These are phyloP conservation scores for Hemiscyllium ocellatum DNA, from an alignment of 2,113 vertebrate genomes.

Conservation along the genomic window DNA sequence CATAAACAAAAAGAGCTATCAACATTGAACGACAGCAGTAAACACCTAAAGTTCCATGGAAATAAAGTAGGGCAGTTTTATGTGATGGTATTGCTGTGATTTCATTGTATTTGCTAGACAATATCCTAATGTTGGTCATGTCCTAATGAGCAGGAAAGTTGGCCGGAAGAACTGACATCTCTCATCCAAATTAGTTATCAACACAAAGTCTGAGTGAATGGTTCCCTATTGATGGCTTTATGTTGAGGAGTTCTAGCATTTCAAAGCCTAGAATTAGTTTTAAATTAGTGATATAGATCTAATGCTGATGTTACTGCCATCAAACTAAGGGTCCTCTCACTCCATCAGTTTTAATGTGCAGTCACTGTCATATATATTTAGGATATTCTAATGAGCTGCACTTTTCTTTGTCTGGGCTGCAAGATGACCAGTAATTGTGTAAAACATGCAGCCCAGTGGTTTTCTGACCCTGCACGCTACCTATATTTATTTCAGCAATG, in stretches of 20 bases:
- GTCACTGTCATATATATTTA: background rate
- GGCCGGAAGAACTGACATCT: background rate
- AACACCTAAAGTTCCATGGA: background rate
- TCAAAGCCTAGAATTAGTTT: background rate
- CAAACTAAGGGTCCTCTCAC: background rate
- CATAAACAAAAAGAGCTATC: background rate
- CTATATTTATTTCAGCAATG: background rate
- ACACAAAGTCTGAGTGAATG: no score
- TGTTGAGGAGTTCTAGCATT: background rate
- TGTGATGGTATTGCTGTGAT: background rate
- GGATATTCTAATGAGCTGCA: background rate
- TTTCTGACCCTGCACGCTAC: background rate
- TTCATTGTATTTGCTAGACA: background rate
- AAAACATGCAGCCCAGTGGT: background rate
- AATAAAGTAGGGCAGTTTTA: background rate
- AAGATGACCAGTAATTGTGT: background rate
- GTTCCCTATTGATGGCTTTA: background rate
- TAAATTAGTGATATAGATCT: background rate
- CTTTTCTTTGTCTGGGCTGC: background rate
- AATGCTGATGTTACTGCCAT: background rate
- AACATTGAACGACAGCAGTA: background rate
- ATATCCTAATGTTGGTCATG: background rate
- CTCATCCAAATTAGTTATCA: background rate
- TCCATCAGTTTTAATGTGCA: background rate
- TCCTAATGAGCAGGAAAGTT: background rate